A percentile compares a stretch with the other conserved stretches of the same genome.
These are phyloP conservation scores for Lonchura striata DNA, from an alignment of 2,113 vertebrate species.

Conservation along the genomic window DNA sequence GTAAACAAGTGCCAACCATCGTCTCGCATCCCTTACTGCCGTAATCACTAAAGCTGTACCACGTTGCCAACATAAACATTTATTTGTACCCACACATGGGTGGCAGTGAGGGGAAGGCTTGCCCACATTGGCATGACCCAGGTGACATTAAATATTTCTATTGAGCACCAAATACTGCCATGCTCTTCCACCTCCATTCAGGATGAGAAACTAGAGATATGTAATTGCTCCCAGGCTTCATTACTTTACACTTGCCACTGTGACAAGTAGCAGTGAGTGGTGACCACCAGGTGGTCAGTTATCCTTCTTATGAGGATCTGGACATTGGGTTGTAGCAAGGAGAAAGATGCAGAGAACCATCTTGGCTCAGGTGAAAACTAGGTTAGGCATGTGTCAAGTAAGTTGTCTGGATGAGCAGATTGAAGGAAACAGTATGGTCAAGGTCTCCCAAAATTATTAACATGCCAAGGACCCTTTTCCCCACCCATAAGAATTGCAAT, in stretches of 20 bases:
- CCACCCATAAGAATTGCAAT: background rate
- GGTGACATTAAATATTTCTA: background rate
- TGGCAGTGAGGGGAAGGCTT: background rate
- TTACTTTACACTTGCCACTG: background rate
- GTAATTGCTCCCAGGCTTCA: background rate
- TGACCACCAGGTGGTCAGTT: background rate
- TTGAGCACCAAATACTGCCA: background rate
- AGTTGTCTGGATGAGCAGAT: background rate
- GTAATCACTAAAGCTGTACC: background rate
- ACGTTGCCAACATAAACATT: rapidly evolving
- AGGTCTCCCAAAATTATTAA: background rate
- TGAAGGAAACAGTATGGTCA: background rate
- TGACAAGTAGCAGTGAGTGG: background rate
- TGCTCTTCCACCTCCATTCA: background rate
- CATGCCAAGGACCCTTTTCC: background rate
- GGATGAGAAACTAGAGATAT: background rate
- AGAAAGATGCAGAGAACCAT: background rate
- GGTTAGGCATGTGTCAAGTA: background rate
- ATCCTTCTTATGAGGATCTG: background rate
- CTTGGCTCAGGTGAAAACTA: background rate
- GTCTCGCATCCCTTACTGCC: background rate
- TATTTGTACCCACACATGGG: background rate
- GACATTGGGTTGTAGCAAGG: background rate
- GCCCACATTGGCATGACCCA: background rate
- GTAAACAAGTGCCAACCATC: background rate